A percentile compares a stretch with the other conserved stretches of the same genome.
Evolutionary conservation across 1,140 invertebrate genomes (phyloP).

Genomic region (Phymastichus coffea): DNA sequence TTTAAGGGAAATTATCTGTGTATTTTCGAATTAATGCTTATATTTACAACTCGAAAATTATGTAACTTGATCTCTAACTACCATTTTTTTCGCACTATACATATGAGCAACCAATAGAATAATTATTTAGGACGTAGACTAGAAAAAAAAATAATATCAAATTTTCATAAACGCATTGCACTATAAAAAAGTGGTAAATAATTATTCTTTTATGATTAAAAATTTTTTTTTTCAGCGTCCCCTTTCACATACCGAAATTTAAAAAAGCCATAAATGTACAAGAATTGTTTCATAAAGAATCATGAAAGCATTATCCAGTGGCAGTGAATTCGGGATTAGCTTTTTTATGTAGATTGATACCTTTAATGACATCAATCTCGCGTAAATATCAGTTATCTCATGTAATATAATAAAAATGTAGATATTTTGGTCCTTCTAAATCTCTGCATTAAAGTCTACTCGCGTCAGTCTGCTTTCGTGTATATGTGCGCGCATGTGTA

Average conservation of each 20-base stretch:
- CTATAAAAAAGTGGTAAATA: too few relatives aligned
- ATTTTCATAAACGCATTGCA: too few relatives aligned
- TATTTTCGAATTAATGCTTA: conserved; percentile 1
- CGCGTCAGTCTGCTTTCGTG: conserved; percentile 14
- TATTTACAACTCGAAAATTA: neutral
- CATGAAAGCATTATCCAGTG: neutral
- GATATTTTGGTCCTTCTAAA: conserved; percentile 23
- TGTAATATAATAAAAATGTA: conserved; percentile 8
- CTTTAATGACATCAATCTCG: conserved; percentile 3
- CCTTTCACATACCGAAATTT: neutral
- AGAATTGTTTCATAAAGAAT: neutral
- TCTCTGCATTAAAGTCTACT: neutral
- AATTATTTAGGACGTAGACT: conserved; percentile 17
- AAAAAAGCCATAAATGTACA: neutral
- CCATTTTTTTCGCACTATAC: too few relatives aligned
- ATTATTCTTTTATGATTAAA: too few relatives aligned
- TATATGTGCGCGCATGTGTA: too few relatives aligned
- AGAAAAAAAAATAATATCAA: conserved; percentile 1
- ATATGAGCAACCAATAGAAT: too few relatives aligned
- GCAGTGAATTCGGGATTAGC: conserved; percentile 18
- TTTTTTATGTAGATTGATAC: neutral
- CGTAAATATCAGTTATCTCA: neutral
- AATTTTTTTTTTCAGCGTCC: neutral
- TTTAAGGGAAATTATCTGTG: too few relatives aligned
- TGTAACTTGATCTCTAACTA: too few relatives aligned